Conservation (phyloP, 2,113 vertebrate species). For the Erpornis zantholeuca region DNA sequence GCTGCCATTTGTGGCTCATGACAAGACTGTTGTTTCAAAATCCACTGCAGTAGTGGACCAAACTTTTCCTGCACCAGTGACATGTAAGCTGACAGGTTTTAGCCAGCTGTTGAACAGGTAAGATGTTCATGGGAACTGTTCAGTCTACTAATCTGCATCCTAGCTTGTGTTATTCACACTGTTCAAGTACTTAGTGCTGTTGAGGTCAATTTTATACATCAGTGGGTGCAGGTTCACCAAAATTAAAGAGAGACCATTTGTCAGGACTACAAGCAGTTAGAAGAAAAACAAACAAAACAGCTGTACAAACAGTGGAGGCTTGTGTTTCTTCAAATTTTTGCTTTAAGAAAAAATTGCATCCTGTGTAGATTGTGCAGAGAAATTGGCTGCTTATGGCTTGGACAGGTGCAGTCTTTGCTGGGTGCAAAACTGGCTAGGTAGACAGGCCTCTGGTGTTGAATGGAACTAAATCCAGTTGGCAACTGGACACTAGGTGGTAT, state of each 20-base stretch:
- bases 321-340: background rate
- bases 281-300: background rate
- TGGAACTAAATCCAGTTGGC: background rate
- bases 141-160: background rate
- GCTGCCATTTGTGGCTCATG: background rate
- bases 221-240: background rate
- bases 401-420: background rate
- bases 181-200: background rate
- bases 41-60: background rate
- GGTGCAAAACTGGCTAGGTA: background rate
- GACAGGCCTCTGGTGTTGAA: too few relatives aligned
- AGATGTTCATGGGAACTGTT: background rate
- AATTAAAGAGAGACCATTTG: background rate
- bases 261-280: background rate
- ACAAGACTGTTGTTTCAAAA: background rate
- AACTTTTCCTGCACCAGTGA: background rate
- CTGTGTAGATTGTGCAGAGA: background rate
- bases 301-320: background rate
- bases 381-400: background rate
- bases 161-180: accelerated
- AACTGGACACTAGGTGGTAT: too few relatives aligned
- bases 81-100: background rate
- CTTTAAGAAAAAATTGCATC: background rate
- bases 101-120: background rate
- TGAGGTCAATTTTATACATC: background rate